Evolutionary conservation across 2,797 vertebrate species (phyloP).

Genomic region (Peromyscus aztecus): DNA sequence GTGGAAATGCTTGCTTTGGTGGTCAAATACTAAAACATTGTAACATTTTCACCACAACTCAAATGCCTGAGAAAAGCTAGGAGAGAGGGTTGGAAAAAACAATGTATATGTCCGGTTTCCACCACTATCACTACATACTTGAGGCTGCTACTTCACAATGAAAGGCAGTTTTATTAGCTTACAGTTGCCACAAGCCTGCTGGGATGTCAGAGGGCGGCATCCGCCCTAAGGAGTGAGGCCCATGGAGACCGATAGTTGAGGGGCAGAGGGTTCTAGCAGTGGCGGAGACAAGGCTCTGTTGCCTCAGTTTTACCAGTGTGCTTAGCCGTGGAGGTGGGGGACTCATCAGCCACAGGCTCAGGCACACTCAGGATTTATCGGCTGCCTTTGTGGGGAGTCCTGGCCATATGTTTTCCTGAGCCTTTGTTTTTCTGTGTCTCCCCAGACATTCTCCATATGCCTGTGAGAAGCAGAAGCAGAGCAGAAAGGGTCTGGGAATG

Average conservation of each 20-base stretch:
- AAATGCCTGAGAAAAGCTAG: not conserved
- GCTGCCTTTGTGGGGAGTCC: conserved; percentile 29
- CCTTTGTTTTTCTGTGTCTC: conserved; percentile 58
- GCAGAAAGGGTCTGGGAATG: conserved; percentile 52
- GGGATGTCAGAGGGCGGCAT: not conserved
- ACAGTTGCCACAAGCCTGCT: not conserved
- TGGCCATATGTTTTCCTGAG: conserved; percentile 57
- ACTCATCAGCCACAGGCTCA: fast-evolving
- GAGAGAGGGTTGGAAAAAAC: not conserved
- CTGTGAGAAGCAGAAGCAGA: conserved; percentile 47
- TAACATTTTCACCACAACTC: not conserved
- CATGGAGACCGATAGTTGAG: not conserved
- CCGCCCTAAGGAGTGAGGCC: not conserved
- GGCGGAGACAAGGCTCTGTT: fast-evolving
- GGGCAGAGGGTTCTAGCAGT: fast-evolving
- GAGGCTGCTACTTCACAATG: not conserved
- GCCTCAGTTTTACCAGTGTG: not conserved
- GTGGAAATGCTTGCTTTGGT: not conserved
- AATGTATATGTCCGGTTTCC: not conserved
- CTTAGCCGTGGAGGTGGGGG: fast-evolving
- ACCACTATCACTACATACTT: too few relatives aligned
- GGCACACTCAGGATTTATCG: not conserved
- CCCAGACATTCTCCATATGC: conserved; percentile 59
- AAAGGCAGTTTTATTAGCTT: not conserved
- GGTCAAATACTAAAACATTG: not conserved